Base-by-base conservation (phyloP, 23 tunicate genomes). In the Trididemnum miniatum region DNA sequence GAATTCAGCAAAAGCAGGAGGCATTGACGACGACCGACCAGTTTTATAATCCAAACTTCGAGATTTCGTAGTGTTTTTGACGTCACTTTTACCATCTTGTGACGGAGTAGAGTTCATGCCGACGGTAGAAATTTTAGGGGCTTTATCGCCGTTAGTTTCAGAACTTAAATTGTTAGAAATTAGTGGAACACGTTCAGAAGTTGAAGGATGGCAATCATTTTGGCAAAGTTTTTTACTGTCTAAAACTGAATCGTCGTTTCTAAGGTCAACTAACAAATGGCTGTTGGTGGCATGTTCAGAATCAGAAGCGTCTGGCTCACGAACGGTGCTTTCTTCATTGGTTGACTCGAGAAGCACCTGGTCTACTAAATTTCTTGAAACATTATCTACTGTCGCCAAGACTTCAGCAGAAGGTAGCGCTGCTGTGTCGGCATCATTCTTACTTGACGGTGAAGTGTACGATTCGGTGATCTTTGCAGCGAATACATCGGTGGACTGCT, bases 1-100 rank as follows among this genome's bases (percentile, higher is more conserved):
- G 35, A 88, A 77, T 33, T 74, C 77, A 2, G 87, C 92, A 77
- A 88, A 88, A 18, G 87, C 92, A n/a, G 92, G 92, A 27, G 92
- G 92, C 32, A 88, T 88, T 7, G 64, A 30, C 18, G 81, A 62
- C 3, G 79, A n/a, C 20, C 75, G 35, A 5, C 31, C 75, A 2
- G 75, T 1, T 25, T 51, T 22, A 24, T 5, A 12, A 12, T 20
- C 29, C 26, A 3, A 3, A 20, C 5, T 4, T 12, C n/a, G 15
- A 12, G 67, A 62, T 22, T 22, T 62, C n/a, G 25, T n/a, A 24
- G 26, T 3, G 29, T 62, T 62, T 22, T 22, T 5, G 28, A 20
- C 5, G 5, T 62, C 25, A 7, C 15, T 15, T 44, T 44, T 44
- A 7, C 9, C 15, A 15, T 9, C 9, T 7, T 9, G 9, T 7